These are phyloP conservation scores for Drosophila leonis DNA, from an alignment of 2,888 invertebrate species.

Conservation along the genomic window DNA sequence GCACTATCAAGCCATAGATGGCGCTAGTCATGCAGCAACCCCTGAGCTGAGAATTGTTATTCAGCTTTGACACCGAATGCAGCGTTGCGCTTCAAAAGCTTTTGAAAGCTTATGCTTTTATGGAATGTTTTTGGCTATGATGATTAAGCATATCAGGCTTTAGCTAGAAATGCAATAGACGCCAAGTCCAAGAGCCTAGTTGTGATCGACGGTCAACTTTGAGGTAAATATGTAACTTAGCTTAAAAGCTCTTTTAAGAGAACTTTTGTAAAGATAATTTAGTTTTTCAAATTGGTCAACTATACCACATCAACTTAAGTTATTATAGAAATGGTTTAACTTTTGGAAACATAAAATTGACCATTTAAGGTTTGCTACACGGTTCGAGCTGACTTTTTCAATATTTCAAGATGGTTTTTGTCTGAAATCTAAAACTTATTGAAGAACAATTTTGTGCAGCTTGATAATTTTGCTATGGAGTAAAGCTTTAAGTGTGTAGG, in stretches of 20 bases:
- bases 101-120: neutral
- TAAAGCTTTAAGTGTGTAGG: too few species aligned
- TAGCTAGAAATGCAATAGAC: neutral
- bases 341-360: too few species aligned
- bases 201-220: neutral
- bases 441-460: too few species aligned
- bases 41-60: neutral
- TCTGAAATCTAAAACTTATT: too few species aligned
- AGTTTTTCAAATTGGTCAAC: neutral
- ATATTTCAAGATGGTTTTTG: too few species aligned
- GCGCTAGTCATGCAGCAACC: neutral
- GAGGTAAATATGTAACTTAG: neutral
- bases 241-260: neutral
- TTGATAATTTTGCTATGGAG: too few species aligned
- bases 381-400: too few species aligned
- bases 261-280: neutral
- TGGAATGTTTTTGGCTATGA: neutral
- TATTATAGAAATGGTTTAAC: neutral
- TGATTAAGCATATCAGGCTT: neutral
- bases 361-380: too few species aligned
- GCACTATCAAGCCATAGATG: constrained; percentile 10
- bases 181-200: too few species aligned
- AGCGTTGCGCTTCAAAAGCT: constrained; percentile 1
- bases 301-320: too few species aligned
- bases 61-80: neutral